Evolutionary conservation across 2,113 vertebrate genomes (phyloP).

Genomic region (Dunckerocampus dactyliophorus): DNA sequence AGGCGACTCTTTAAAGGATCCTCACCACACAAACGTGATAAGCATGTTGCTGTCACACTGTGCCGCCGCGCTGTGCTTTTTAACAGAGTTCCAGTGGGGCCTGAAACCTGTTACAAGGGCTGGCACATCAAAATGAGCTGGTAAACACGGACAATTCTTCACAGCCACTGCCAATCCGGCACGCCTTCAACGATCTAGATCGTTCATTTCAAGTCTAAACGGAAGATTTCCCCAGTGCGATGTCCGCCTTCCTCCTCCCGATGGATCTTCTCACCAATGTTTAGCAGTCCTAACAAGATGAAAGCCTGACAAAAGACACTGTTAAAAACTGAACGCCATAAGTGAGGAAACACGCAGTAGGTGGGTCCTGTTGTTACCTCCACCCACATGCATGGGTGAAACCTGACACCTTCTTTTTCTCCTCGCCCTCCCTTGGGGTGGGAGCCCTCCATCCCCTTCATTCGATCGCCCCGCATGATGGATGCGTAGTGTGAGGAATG

Average conservation of each 20-base stretch:
- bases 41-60: slow-evolving; percentile 30
- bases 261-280: slow-evolving; percentile 30
- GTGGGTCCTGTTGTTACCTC: slow-evolving; percentile 53
- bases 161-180: slow-evolving; percentile 44
- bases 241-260: slow-evolving; percentile 43
- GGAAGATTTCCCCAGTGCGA: slow-evolving; percentile 66
- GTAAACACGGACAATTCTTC: slow-evolving; percentile 58
- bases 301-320: slow-evolving; percentile 52
- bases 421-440: slow-evolving; percentile 51
- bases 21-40: slow-evolving; percentile 15
- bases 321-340: slow-evolving; percentile 54
- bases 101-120: slow-evolving; percentile 58
- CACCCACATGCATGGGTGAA: slow-evolving; percentile 48
- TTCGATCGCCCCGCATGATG: slow-evolving; percentile 66
- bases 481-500: slow-evolving; percentile 68
- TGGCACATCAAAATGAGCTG: slow-evolving; percentile 59
- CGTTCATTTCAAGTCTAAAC: slow-evolving; percentile 56
- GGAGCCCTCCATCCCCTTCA: slow-evolving; percentile 60
- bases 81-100: slow-evolving; percentile 38
- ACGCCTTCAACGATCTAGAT: slow-evolving; percentile 58
- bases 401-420: slow-evolving; percentile 54
- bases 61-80: slow-evolving; percentile 37
- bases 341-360: slow-evolving; percentile 54
- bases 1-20: slow-evolving; percentile 18
- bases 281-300: slow-evolving; percentile 55